Percentiles rank a stretch among this genome's conserved stretches.
These are phyloP conservation scores for Furcifer pardalis DNA, from an alignment of 2,797 vertebrate genomes.

Conservation along the genomic window DNA sequence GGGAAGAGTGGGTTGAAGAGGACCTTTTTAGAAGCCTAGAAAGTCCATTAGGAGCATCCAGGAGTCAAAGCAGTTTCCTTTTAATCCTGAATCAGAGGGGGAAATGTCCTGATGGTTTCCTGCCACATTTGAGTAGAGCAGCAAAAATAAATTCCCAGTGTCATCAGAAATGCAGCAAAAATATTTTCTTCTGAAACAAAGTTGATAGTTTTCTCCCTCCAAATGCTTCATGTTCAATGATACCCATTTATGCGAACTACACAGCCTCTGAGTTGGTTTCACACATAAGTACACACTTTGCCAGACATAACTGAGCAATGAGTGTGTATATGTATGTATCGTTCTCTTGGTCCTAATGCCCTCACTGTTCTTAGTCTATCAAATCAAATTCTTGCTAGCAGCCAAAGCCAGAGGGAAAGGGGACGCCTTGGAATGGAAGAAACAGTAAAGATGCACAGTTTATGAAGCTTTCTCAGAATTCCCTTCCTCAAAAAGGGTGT, in stretches of 20 bases:
- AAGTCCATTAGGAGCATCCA: conserved; percentile 42
- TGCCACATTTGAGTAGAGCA: conserved; percentile 46
- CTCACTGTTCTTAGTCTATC: conserved; percentile 70
- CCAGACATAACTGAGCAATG: conserved; percentile 74
- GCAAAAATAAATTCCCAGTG: conserved; percentile 52
- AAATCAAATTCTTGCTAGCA: conserved; percentile 58
- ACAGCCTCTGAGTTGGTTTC: conserved; percentile 73
- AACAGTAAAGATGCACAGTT: conserved; percentile 36
- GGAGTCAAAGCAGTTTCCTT: conserved; percentile 19
- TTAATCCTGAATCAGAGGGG: conserved; percentile 49
- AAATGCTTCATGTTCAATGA: conserved; percentile 70
- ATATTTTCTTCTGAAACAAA: conserved; percentile 56
- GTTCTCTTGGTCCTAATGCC: conserved; percentile 80
- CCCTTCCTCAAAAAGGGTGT: conserved; percentile 41
- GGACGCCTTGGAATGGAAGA: not conserved
- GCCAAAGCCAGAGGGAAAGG: conserved; percentile 37
- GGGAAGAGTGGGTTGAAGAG: conserved; percentile 11
- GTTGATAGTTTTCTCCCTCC: conserved; percentile 64
- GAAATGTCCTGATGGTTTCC: conserved; percentile 50
- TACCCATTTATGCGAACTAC: conserved; percentile 79
- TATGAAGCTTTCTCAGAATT: conserved; percentile 20
- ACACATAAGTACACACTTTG: conserved; percentile 72
- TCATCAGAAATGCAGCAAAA: conserved; percentile 44
- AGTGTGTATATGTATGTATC: conserved; percentile 32
- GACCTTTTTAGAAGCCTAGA: conserved; percentile 39